A percentile compares a stretch with the other conserved stretches of the same genome.
These are phyloP conservation scores for Limnephilus marmoratus DNA, from an alignment of 2,888 invertebrate species.

Conservation along the genomic window DNA sequence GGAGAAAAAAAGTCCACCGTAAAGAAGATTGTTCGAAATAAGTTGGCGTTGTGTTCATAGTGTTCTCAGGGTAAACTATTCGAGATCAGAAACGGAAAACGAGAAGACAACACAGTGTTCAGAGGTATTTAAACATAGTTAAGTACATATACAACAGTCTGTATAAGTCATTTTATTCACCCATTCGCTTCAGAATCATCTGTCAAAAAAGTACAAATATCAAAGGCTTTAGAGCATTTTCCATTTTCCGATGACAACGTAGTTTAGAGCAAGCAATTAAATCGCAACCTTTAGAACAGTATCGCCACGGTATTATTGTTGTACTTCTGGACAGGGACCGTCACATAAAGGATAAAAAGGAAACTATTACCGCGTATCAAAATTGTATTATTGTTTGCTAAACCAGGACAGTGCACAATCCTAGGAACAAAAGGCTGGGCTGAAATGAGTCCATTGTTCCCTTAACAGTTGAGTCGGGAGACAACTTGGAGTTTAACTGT, in stretches of 20 bases:
- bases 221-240: not conserved
- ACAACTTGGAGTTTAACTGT: not conserved
- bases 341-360: slow-evolving; percentile 15
- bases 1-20: too few relatives aligned
- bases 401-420: slow-evolving; percentile 37
- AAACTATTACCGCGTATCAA: slow-evolving; percentile 52
- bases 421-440: slow-evolving; percentile 46
- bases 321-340: slow-evolving; percentile 7
- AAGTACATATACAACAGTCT: too few relatives aligned
- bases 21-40: too few relatives aligned
- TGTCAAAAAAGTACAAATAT: not conserved
- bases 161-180: too few relatives aligned
- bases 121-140: too few relatives aligned
- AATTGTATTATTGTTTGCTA: slow-evolving; percentile 54
- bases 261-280: slow-evolving; percentile 13
- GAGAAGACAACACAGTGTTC: too few relatives aligned
- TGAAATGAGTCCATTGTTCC: slow-evolving; percentile 50
- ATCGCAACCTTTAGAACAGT: not conserved
- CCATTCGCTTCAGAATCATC: not conserved
- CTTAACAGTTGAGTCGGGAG: slow-evolving; percentile 46
- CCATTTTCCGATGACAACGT: not conserved
- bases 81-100: too few relatives aligned
- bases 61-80: too few relatives aligned
- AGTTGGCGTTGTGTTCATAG: too few relatives aligned
- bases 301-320: not conserved